These are phyloP conservation scores for Parus major DNA, from an alignment of 2,113 vertebrate genomes.

Conservation along the genomic window DNA sequence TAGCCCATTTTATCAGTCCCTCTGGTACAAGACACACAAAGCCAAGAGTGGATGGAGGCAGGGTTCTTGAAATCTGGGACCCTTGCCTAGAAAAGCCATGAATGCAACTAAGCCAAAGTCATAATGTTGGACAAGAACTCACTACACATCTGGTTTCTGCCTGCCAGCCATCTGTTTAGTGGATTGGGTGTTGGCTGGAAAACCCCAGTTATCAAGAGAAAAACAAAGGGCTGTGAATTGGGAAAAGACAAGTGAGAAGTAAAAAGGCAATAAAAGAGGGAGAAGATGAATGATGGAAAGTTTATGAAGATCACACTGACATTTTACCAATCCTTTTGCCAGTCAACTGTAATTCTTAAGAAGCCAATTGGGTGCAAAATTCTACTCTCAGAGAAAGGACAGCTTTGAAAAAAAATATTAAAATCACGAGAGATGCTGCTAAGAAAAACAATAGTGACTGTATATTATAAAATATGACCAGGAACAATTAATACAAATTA, in stretches of 20 bases:
- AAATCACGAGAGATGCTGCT: neutral
- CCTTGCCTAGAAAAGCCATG: slow-evolving; percentile 42
- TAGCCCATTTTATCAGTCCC: neutral
- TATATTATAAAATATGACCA: neutral
- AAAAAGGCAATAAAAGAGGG: neutral
- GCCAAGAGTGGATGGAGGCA: slow-evolving; percentile 14
- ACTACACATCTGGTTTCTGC: slow-evolving; percentile 58
- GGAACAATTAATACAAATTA: neutral
- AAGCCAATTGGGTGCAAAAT: neutral
- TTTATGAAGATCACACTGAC: neutral
- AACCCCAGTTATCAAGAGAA: slow-evolving; percentile 19
- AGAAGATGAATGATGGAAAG: neutral
- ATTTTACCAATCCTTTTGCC: neutral
- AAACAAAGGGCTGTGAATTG: neutral
- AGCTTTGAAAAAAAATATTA: neutral
- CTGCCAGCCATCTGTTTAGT: slow-evolving; percentile 59
- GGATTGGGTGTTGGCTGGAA: slow-evolving; percentile 56
- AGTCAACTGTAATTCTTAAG: neutral
- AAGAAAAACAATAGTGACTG: neutral
- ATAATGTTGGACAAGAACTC: slow-evolving; percentile 3
- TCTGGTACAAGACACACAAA: neutral
- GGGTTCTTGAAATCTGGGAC: slow-evolving; percentile 48
- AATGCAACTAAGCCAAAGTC: slow-evolving; percentile 18
- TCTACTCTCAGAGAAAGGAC: neutral
- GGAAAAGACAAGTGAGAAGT: slow-evolving; percentile 1